Base-by-base conservation (phyloP, 2,888 invertebrate species). In the Drosophila fungiperda region DNA sequence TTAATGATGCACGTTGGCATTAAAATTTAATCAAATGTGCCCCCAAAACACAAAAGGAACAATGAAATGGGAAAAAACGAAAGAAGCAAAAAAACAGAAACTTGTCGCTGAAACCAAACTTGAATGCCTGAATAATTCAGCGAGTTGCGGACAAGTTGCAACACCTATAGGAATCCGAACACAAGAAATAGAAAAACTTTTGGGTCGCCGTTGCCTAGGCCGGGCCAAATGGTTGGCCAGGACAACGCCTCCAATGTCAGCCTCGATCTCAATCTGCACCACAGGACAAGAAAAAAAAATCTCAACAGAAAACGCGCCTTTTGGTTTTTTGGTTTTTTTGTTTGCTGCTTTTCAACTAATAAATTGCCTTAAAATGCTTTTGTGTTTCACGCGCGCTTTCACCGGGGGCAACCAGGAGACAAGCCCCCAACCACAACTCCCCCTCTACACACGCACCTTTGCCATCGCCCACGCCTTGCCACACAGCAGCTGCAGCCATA, bases 1-100 rank as follows among this genome's bases (percentile, higher is more conserved):
- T 92, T 92, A 92, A 92, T 91, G 90, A 89, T 82, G 90, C 79
- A 71, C 69, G 55, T 26, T 64, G 69, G 85, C 87, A 91, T 91
- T 91, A 92, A 92, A 92, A 92, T 91, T 92, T 91, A 89, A 92
- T 92, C 90, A 91, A 91, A 90, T 90, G 89, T 86, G 87, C 82
- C 72, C 40, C 40, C 40, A 17, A 40, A 40, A 40, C n/a, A 40
- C 40, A 29, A 49, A 58, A 54, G 20, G 32, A 54, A 36, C 54
- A 54, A 36, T 23, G 36, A 9, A 9, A 54, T 23, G 23, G 1
- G 49, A 20, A 20, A 29, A 54, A 23, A 65, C 26, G 23, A 52
- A n/a, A 26, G n/a, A 76, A 20, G 48, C 42, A 50, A 52, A 48
- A 54, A 50, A 23, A 38, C 48, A 49, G n/a, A 35, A 81, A 81